Percentiles rank a stretch among this genome's conserved stretches.
Conservation (phyloP, 2,888 invertebrate species). For the Busseola fusca region DNA sequence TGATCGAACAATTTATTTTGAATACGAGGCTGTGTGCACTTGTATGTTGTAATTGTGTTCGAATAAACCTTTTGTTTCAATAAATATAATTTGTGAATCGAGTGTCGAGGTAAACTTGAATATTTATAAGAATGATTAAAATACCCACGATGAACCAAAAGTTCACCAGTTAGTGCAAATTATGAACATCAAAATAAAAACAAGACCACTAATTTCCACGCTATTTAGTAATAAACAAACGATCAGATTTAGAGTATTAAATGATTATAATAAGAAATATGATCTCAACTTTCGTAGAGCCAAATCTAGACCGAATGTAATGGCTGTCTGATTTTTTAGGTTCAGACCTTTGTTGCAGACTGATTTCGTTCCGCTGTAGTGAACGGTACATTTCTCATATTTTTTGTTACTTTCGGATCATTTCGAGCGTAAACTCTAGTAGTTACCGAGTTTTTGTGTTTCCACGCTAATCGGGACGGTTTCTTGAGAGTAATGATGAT, state of each 20-base stretch:
- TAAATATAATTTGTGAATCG: not conserved
- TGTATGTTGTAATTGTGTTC: not conserved
- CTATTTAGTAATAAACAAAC: slow-evolving; percentile 20
- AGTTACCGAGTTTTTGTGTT: slow-evolving; percentile 27
- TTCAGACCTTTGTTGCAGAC: slow-evolving; percentile 41
- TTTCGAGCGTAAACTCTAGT: slow-evolving; percentile 50
- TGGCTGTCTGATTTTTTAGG: slow-evolving; percentile 41
- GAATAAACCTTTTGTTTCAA: not conserved
- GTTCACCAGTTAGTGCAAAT: slow-evolving; percentile 4
- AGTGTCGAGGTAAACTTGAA: slow-evolving; percentile 4
- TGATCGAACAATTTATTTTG: not conserved
- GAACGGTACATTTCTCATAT: slow-evolving; percentile 49
- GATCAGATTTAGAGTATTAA: slow-evolving; percentile 11
- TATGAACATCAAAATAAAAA: slow-evolving; percentile 7
- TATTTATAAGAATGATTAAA: slow-evolving; percentile 35
- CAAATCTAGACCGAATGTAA: slow-evolving; percentile 51
- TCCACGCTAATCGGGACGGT: slow-evolving; percentile 16
- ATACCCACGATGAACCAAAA: slow-evolving; percentile 26
- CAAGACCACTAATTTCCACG: slow-evolving; percentile 9
- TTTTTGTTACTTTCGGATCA: slow-evolving; percentile 60
- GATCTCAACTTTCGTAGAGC: slow-evolving; percentile 29
- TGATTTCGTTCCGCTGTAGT: slow-evolving; percentile 29
- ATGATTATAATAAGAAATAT: slow-evolving; percentile 24
- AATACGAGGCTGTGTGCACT: not conserved
- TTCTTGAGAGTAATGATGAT: slow-evolving; percentile 31